Evolutionary conservation across 2,888 invertebrate species (phyloP).

Genomic region (Drosophila niveifrons): DNA sequence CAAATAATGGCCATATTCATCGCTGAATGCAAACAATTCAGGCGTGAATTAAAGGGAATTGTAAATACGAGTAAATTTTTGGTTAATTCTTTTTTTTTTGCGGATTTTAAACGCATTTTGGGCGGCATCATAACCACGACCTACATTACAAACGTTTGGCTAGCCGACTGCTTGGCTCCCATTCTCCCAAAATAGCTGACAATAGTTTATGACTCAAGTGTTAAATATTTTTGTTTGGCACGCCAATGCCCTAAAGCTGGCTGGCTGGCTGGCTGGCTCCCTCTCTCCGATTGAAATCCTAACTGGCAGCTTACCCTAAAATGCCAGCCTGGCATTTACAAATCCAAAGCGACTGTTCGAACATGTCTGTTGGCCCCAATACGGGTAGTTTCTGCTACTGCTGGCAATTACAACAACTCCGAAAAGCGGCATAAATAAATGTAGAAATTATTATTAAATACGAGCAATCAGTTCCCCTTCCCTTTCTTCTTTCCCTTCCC

Average conservation of each 20-base stretch:
- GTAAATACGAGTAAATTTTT: constrained; percentile 42
- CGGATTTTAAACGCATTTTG: constrained; percentile 1
- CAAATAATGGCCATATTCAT: constrained; percentile 40
- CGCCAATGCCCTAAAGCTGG: constrained; percentile 58
- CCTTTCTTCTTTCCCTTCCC: constrained; percentile 14
- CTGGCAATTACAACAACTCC: constrained; percentile 72
- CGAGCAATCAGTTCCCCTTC: constrained; percentile 64
- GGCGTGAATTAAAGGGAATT: constrained; percentile 32
- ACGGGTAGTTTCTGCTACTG: constrained; percentile 7
- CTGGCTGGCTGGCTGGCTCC: constrained; percentile 8
- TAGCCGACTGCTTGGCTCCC: constrained; percentile 8
- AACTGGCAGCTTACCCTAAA: constrained; percentile 25
- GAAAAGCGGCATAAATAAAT: constrained; percentile 70
- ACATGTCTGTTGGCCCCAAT: constrained; percentile 48
- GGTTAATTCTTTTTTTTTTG: constrained; percentile 29
- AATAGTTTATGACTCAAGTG: constrained; percentile 78
- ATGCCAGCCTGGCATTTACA: constrained; percentile 42
- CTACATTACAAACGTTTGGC: constrained; percentile 54
- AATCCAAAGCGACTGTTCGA: constrained; percentile 58
- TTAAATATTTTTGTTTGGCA: constrained; percentile 79
- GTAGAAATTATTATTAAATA: constrained; percentile 79
- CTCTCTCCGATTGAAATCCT: not conserved
- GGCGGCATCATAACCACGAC: constrained; percentile 53
- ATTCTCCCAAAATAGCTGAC: constrained; percentile 52
- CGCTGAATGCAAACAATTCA: constrained; percentile 30